Evolutionary conservation across 2,113 vertebrate genomes (phyloP).

Genomic region (Gymnobelideus leadbeateri): DNA sequence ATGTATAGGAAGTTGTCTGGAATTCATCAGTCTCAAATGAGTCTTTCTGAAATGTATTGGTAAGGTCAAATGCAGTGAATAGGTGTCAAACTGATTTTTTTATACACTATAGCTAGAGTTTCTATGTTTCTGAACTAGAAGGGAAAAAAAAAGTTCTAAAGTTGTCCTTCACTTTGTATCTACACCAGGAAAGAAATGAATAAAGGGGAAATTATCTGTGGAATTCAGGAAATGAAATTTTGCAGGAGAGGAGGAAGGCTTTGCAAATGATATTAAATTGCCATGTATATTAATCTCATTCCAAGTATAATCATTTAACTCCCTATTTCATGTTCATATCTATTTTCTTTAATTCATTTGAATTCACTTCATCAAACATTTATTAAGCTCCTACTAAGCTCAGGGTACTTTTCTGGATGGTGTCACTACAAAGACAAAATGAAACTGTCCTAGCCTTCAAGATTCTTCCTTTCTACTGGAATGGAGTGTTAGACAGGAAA

Average conservation of each 20-base stretch:
- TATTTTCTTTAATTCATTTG: neutral
- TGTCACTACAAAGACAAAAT: neutral
- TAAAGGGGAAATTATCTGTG: slow-evolving; percentile 43
- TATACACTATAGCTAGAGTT: slow-evolving; percentile 10
- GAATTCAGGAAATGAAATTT: slow-evolving; percentile 34
- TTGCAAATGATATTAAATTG: slow-evolving; percentile 2
- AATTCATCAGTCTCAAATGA: slow-evolving; percentile 53
- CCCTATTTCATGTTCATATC: neutral
- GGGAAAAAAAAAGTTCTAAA: slow-evolving; percentile 35
- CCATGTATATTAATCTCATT: neutral
- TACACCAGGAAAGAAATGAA: slow-evolving; percentile 54
- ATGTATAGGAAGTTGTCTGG: slow-evolving; percentile 43
- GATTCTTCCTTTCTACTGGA: neutral
- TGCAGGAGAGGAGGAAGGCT: slow-evolving; percentile 10
- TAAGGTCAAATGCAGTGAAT: slow-evolving; percentile 43
- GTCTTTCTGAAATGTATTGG: slow-evolving; percentile 25
- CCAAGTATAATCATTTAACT: neutral
- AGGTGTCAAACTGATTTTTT: slow-evolving; percentile 35
- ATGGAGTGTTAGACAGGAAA: neutral
- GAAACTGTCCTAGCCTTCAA: neutral
- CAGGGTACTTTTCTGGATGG: neutral
- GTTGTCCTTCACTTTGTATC: slow-evolving; percentile 43
- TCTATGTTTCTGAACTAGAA: slow-evolving; percentile 27
- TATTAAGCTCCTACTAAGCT: neutral
- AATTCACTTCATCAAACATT: neutral